A percentile compares a stretch with the other conserved stretches of the same genome.
Conservation (phyloP, 2,888 invertebrate genomes). For the Acronicta alni region DNA sequence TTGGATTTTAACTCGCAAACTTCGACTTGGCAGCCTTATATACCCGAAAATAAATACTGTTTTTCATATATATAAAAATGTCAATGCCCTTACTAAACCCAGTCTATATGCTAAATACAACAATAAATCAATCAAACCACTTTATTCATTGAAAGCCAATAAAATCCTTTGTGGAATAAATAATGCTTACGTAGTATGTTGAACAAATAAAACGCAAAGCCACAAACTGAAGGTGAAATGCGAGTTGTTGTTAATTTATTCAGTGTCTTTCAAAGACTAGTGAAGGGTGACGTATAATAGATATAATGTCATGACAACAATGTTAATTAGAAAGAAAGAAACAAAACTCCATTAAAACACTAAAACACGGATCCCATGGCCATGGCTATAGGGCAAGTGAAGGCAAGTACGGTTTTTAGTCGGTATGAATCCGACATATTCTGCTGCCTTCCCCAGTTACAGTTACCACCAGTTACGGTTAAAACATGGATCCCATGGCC, state of each 20-base stretch:
- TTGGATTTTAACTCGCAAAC: too few relatives aligned
- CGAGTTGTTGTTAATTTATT: conserved; percentile 4
- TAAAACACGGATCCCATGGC: too few relatives aligned
- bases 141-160: conserved; percentile 5
- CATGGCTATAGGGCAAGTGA: too few relatives aligned
- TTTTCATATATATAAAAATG: neutral
- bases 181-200: neutral
- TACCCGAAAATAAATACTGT: neutral
- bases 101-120: conserved; percentile 21
- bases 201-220: neutral
- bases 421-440: too few relatives aligned
- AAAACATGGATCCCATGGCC: too few relatives aligned
- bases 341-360: too few relatives aligned
- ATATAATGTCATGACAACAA: too few relatives aligned
- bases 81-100: neutral
- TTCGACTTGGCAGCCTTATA: too few relatives aligned
- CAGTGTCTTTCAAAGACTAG: neutral
- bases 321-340: too few relatives aligned
- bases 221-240: neutral
- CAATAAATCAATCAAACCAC: conserved; percentile 19
- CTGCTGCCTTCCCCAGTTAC: too few relatives aligned
- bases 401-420: too few relatives aligned
- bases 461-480: too few relatives aligned
- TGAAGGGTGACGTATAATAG: neutral
- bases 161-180: conserved; percentile 4